These are phyloP conservation scores for Spea multiplicata DNA, from an alignment of 2,113 vertebrate genomes.

Conservation along the genomic window DNA sequence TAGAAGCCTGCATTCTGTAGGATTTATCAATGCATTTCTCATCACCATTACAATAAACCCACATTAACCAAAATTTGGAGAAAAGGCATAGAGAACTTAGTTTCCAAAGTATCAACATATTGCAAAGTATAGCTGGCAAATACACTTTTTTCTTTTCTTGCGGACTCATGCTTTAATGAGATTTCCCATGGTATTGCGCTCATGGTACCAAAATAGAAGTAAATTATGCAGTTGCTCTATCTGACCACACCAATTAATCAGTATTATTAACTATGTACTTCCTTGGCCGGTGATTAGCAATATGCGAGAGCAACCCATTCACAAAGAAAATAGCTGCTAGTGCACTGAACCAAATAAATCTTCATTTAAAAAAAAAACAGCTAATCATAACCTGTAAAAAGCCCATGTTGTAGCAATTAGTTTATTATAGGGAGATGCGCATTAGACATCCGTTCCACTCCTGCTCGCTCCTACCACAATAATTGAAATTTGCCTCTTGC, in stretches of 20 bases:
- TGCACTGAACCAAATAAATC: slow-evolving; percentile 53
- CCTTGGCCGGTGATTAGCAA: slow-evolving; percentile 56
- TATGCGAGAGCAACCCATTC: slow-evolving; percentile 52
- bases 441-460: no score
- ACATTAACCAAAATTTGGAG: neutral
- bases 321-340: slow-evolving; percentile 58
- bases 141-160: neutral
- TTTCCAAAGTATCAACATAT: no score
- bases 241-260: slow-evolving; percentile 58
- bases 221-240: slow-evolving; percentile 56
- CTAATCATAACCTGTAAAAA: slow-evolving; percentile 47
- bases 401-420: slow-evolving; percentile 43
- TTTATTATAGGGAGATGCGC: no score
- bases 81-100: neutral
- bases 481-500: no score
- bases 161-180: neutral
- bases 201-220: slow-evolving; percentile 55
- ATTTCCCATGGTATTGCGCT: slow-evolving; percentile 48
- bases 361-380: slow-evolving; percentile 50
- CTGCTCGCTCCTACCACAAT: no score
- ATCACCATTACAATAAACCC: slow-evolving; percentile 25
- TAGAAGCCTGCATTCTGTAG: neutral
- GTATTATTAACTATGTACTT: slow-evolving; percentile 60
- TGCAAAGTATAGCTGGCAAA: neutral
- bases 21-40: neutral